Conservation (phyloP, 2,113 vertebrate species). For the Gopherus flavomarginatus region DNA sequence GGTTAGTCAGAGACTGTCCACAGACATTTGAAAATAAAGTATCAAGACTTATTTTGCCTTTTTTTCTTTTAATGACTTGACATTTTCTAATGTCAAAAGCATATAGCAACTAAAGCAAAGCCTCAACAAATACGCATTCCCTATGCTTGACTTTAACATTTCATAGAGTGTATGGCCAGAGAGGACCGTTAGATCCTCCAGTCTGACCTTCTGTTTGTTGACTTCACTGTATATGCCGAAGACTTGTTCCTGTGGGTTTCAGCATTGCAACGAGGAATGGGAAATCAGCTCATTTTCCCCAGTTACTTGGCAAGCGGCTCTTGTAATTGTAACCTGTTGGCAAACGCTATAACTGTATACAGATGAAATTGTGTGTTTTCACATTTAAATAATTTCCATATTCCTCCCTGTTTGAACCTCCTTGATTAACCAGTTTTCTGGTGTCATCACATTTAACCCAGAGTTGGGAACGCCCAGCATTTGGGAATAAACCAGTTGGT, state of each 20-base stretch:
- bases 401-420: not conserved
- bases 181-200: not conserved
- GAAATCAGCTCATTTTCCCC: conserved; percentile 27
- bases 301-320: conserved; percentile 3
- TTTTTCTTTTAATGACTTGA: conserved; percentile 39
- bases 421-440: not conserved
- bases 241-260: conserved; percentile 29
- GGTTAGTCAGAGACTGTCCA: not conserved
- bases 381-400: not conserved
- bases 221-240: not conserved
- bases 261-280: not conserved
- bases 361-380: not conserved
- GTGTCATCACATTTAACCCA: not conserved
- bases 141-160: conserved; percentile 48
- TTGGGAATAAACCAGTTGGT: not conserved
- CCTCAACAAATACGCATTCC: conserved; percentile 39
- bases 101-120: conserved; percentile 55
- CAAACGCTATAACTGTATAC: not conserved
- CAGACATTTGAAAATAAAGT: not conserved
- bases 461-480: not conserved
- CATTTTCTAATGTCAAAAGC: conserved; percentile 52
- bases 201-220: not conserved
- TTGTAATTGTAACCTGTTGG: not conserved
- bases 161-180: not conserved
- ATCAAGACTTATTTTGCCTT: not conserved